These are phyloP conservation scores for Hedya salicella DNA, from an alignment of 2,888 invertebrate genomes.

Conservation along the genomic window DNA sequence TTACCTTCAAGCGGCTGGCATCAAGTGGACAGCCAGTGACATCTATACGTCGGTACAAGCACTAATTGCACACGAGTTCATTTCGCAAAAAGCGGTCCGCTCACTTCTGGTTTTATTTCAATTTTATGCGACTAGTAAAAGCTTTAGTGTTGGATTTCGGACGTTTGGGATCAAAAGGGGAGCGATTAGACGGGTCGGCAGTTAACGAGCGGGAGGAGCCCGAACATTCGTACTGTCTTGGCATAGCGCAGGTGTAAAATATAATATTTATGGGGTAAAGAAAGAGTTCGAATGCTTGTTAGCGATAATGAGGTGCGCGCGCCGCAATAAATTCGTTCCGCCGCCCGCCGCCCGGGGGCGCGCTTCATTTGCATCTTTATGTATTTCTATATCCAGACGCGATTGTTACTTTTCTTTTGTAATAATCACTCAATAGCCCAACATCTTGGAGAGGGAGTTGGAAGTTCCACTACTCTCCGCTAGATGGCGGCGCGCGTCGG, in stretches of 20 bases:
- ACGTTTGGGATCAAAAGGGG: slow-evolving; percentile 21
- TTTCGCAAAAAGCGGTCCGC: slow-evolving; percentile 31
- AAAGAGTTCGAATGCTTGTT: slow-evolving; percentile 81
- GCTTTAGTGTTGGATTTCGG: slow-evolving; percentile 9
- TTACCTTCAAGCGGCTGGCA: slow-evolving; percentile 19
- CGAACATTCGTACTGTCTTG: slow-evolving; percentile 49
- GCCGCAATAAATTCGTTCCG: slow-evolving; percentile 76
- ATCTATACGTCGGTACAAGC: slow-evolving; percentile 47
- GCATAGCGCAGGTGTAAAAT: slow-evolving; percentile 81
- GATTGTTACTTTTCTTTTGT: slow-evolving; percentile 56
- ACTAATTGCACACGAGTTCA: slow-evolving; percentile 45
- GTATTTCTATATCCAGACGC: slow-evolving; percentile 61
- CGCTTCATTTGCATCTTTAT: slow-evolving; percentile 79
- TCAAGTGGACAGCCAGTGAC: slow-evolving; percentile 44
- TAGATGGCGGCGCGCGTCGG: slow-evolving; percentile 66
- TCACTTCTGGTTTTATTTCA: slow-evolving; percentile 21
- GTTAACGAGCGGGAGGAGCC: slow-evolving; percentile 24
- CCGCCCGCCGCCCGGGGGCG: slow-evolving; percentile 74
- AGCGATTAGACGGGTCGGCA: slow-evolving; percentile 34
- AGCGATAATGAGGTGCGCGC: slow-evolving; percentile 82
- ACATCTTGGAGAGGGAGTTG: background rate
- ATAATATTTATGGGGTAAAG: slow-evolving; percentile 81
- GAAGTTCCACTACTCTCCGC: slow-evolving; percentile 62
- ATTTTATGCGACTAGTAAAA: slow-evolving; percentile 13
- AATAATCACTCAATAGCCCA: slow-evolving; percentile 51